Conservation (phyloP, 2,797 vertebrate species). For the Dromococcyx pavoninus region DNA sequence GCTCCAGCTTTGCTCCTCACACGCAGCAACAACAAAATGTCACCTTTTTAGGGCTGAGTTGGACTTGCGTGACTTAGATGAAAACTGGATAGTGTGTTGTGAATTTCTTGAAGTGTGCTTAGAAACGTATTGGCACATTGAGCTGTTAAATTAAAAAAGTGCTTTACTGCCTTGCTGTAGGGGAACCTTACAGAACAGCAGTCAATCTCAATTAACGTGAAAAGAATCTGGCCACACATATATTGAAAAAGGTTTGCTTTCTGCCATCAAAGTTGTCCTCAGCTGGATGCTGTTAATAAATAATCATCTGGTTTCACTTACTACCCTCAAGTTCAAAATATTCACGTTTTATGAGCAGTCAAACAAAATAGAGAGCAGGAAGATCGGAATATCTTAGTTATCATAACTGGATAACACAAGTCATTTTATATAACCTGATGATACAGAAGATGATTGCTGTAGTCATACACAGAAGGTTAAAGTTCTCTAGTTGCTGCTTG, state of each 20-base stretch:
- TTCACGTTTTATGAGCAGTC: background rate
- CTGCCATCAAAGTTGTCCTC: constrained; percentile 47
- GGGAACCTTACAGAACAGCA: constrained; percentile 22
- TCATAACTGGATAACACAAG: background rate
- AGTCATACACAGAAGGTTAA: background rate
- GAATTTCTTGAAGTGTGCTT: constrained; percentile 24
- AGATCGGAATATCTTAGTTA: constrained; percentile 4
- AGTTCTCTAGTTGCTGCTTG: background rate
- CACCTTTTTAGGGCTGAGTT: background rate
- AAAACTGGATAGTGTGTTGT: background rate
- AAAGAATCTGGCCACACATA: constrained; percentile 1
- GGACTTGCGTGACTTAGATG: background rate
- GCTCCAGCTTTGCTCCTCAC: background rate
- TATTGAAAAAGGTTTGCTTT: constrained; percentile 39
- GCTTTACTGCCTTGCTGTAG: constrained; percentile 1
- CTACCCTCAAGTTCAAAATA: constrained; percentile 23
- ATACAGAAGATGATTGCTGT: background rate
- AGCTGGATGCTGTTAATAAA: constrained; percentile 56
- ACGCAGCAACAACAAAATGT: background rate
- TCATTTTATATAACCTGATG: background rate
- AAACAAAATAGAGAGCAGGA: constrained; percentile 11
- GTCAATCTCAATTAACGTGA: constrained; percentile 55
- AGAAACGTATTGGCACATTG: background rate
- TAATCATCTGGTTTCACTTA: constrained; percentile 56
- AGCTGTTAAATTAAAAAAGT: constrained; percentile 40